Evolutionary conservation across 2,113 vertebrate species (phyloP).

Genomic region (Vimba vimba): DNA sequence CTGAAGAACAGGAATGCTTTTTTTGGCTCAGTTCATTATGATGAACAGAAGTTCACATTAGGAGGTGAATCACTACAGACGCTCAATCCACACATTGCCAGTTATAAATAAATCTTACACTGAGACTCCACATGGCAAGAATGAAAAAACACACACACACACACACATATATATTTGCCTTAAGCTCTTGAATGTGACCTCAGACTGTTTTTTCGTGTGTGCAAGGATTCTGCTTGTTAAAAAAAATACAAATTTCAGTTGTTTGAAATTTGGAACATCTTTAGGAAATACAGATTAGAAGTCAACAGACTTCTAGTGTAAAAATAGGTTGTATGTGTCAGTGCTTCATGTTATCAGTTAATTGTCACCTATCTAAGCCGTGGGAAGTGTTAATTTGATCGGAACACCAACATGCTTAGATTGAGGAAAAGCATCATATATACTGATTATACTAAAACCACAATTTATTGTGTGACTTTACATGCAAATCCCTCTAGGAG

Average conservation of each 20-base stretch:
- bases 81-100: constrained; percentile 58
- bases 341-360: not conserved
- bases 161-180: not conserved
- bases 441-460: not conserved
- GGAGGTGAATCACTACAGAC: constrained; percentile 28
- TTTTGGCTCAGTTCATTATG: not conserved
- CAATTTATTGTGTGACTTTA: not conserved
- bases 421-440: not conserved
- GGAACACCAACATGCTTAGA: not conserved
- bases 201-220: not conserved
- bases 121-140: constrained; percentile 67
- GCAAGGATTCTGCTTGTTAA: not conserved
- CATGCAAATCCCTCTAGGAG: not conserved
- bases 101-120: constrained; percentile 71
- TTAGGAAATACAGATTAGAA: not conserved
- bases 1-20: not conserved
- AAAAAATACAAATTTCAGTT: not conserved
- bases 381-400: not conserved
- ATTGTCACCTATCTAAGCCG: not conserved
- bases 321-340: not conserved
- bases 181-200: not conserved
- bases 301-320: not conserved
- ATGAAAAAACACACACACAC: constrained; percentile 39
- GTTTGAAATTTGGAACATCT: not conserved
- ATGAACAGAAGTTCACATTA: constrained; percentile 31